Conservation (phyloP, 2,797 vertebrate species). For the Acomys russatus region DNA sequence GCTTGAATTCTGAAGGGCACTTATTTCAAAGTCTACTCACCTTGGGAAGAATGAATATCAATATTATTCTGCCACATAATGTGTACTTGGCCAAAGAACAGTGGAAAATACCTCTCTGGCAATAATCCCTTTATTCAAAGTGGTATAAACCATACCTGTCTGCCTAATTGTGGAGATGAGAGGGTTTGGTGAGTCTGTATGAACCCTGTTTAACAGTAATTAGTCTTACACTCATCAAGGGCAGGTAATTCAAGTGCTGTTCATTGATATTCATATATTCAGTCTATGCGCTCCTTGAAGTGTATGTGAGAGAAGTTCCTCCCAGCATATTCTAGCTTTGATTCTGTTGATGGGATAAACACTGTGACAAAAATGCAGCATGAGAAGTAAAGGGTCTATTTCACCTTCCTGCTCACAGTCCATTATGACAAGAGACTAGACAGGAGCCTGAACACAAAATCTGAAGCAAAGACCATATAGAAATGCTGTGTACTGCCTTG, state of each 20-base stretch:
- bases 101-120: constrained; percentile 15
- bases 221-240: constrained; percentile 14
- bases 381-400: not conserved
- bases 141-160: constrained; percentile 4
- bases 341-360: not conserved
- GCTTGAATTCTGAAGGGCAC: not conserved
- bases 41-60: constrained; percentile 32
- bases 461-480: not conserved
- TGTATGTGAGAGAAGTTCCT: not conserved
- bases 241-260: not conserved
- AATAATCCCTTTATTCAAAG: constrained; percentile 45
- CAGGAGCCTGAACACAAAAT: no score
- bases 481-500: not conserved
- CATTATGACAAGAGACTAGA: no score
- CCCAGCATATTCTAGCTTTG: not conserved
- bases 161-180: not conserved
- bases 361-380: not conserved
- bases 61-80: not conserved
- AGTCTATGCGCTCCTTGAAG: not conserved
- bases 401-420: not conserved
- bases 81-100: constrained; percentile 43
- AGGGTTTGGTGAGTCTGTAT: not conserved
- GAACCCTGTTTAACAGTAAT: not conserved
- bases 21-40: not conserved
- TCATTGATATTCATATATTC: constrained; percentile 33